phyloP scores from a whole-genome alignment of 2,113 vertebrate species.

The rat (Rattus norvegicus) region GRCr8 NC_086019.1:231855501-231856000 shows the following conservation, averaged over 20 bases:
- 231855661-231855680: slow-evolving; percentile 66
- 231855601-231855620: slow-evolving; percentile 37
- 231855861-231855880: slow-evolving; percentile 39
- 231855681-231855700: slow-evolving; percentile 69
- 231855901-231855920: not conserved
- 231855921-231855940: not conserved
- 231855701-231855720: slow-evolving; percentile 71
- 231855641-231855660: slow-evolving; percentile 42
- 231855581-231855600: slow-evolving; percentile 53
- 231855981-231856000: slow-evolving; percentile 23
- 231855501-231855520: not conserved
- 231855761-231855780: slow-evolving; percentile 64
- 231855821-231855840: slow-evolving; percentile 37
- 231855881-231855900: not conserved
- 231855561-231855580: slow-evolving; percentile 62
- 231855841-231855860: not conserved
- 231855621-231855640: slow-evolving; percentile 44
- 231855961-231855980: slow-evolving; percentile 21
- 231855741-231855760: slow-evolving; percentile 45
- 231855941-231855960: not conserved
- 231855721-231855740: slow-evolving; percentile 51
- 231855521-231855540: slow-evolving; percentile 10
- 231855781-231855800: not conserved
- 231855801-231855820: slow-evolving; percentile 51
- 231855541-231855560: slow-evolving; percentile 50